Evolutionary conservation across 2,113 vertebrate genomes (phyloP), one percentile per base, ranked within the genome.

Genomic region (Colinus virginianus): DNA sequence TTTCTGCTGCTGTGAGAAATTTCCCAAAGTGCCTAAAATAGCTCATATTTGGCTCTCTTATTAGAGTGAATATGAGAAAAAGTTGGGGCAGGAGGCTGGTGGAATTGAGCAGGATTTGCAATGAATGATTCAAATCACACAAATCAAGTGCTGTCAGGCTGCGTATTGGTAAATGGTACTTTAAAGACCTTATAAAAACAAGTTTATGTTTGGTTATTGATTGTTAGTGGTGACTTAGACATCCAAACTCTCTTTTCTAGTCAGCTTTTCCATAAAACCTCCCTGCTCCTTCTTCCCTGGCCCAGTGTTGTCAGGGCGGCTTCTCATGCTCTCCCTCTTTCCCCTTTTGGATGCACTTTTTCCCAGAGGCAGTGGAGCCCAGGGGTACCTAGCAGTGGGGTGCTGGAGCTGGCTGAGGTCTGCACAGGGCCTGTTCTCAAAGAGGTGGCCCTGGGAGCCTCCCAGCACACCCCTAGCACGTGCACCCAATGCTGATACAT

Each of bases 341-440:
- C 6, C 14, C 23, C 13, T 18, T 79, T 67, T 19, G 58, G 15
- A 36, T 22, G 36, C 11, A 12, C 2, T 0, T 1, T 3, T 14
- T 64, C 9, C 11, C 19, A 0, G 1, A 46, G 48, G 40, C 3
- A 19, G 63, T 20, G 23, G 56, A 13, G 22, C 55, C 0, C 13
- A 36, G 17, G n/a, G 20, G 0, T 3, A 28, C n/a, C 8, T 34
- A 11, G 48, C 0, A 10, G 55, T 0, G 7, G 7, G 28, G 8
- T 1, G 13, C 11, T 7, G 48, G 42, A 70, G 40, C 20, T 1
- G 1, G 14, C 21, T 5, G 7, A 11, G 26, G 9, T n/a, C 1
- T 2, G 49, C 12, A 1, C 0, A 1, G 32, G 32, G 26, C 59
- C 0, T 4, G 30, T 5, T 19, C 34, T 48, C 69, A 16, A 11